Percentiles rank a stretch among this genome's conserved stretches.
phyloP scores from a whole-genome alignment of 2,888 invertebrate species.

The Cordilura impudica region DNA sequence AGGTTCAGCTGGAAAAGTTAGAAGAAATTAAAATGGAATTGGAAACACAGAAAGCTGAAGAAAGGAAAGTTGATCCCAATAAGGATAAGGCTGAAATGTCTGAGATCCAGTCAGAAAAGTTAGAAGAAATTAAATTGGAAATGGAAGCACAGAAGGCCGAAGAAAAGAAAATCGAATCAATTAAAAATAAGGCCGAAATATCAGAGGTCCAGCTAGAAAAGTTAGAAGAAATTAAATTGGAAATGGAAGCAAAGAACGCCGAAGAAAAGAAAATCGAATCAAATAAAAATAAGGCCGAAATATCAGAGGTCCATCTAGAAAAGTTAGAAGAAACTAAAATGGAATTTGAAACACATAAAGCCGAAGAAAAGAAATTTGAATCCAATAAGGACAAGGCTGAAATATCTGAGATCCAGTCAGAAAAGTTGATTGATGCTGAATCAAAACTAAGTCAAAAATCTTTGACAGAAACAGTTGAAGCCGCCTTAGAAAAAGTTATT shows the following conservation, averaged over 20 bases:
- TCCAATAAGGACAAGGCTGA: no score
- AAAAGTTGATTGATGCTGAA: conserved; percentile 34
- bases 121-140: neutral
- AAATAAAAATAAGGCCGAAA: conserved; percentile 56
- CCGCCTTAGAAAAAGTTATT: conserved; percentile 15
- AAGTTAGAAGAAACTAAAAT: neutral
- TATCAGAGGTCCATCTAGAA: conserved; percentile 41
- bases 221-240: neutral
- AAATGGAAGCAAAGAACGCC: conserved; percentile 7
- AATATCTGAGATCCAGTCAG: no score
- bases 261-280: conserved; percentile 23
- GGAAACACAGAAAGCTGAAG: neutral
- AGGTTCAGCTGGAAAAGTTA: neutral
- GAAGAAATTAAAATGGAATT: neutral
- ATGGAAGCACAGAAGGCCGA: neutral
- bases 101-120: neutral
- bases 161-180: neutral
- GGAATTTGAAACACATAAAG: no score
- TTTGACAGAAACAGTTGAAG: neutral
- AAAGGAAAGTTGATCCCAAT: neutral
- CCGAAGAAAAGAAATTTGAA: no score
- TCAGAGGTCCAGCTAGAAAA: conserved; percentile 10
- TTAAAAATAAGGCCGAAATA: neutral
- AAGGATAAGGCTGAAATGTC: neutral
- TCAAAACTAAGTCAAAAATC: conserved; percentile 25